Conservation (phyloP, 2,113 vertebrate genomes). For the Paratilapia polleni region DNA sequence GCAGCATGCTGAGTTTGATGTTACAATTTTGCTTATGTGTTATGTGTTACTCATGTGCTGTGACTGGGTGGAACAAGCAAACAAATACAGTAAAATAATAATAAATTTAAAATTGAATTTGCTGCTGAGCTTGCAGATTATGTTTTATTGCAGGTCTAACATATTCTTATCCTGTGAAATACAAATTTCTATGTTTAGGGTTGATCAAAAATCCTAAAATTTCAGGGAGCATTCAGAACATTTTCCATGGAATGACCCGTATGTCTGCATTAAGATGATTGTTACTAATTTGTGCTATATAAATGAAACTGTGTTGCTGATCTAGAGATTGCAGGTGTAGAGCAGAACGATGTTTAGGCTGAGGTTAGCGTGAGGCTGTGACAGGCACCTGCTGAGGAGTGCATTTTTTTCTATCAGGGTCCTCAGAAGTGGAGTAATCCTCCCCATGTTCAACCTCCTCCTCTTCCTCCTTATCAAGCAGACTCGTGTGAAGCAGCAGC, state of each 20-base stretch:
- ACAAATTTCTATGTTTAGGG: no score
- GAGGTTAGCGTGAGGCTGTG: background rate
- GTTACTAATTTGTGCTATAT: background rate
- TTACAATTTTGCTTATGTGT: no score
- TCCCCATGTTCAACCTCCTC: accelerated
- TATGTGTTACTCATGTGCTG: background rate
- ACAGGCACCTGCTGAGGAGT: background rate
- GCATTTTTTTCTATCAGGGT: background rate
- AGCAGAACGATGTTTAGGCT: background rate
- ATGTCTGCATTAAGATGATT: background rate
- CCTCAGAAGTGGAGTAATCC: background rate
- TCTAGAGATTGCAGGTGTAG: background rate
- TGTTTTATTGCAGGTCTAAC: no score
- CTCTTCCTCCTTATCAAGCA: slow-evolving; percentile 1
- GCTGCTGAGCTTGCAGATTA: no score
- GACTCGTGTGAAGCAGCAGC: slow-evolving; percentile 27
- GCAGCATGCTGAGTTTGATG: background rate
- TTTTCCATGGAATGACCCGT: background rate
- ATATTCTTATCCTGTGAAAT: no score
- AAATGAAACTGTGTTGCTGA: background rate
- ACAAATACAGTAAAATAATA: no score
- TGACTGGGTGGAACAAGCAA: background rate
- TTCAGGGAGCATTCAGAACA: background rate
- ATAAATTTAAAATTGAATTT: no score
- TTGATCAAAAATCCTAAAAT: background rate